A percentile compares a stretch with the other conserved stretches of the same genome.
Evolutionary conservation across 2,797 vertebrate genomes (phyloP).

Genomic region (Cyclopterus lumpus): DNA sequence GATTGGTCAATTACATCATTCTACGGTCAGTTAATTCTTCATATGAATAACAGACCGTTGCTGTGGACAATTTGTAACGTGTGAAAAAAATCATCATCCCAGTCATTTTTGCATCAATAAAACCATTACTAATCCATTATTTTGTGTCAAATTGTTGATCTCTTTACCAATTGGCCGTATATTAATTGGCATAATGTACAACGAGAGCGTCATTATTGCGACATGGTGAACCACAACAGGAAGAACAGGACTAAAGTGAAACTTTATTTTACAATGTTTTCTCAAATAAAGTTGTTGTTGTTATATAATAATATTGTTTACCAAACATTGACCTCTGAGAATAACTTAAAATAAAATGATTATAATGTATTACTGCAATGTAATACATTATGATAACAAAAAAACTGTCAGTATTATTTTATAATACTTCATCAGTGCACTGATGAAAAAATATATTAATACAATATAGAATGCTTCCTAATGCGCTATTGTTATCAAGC

Average conservation of each 20-base stretch:
- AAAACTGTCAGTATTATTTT: no score
- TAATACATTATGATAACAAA: background rate
- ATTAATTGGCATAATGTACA: background rate
- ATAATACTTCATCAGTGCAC: no score
- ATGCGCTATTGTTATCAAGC: no score
- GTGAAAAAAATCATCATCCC: background rate
- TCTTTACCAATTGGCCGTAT: background rate
- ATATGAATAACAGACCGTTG: background rate
- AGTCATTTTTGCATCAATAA: background rate
- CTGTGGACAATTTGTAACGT: background rate
- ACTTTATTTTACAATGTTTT: no score
- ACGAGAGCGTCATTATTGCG: background rate
- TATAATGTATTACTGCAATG: background rate
- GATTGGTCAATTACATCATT: background rate
- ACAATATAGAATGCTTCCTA: background rate
- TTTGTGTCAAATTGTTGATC: background rate
- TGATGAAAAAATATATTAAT: background rate
- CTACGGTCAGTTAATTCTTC: background rate
- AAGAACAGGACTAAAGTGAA: no score
- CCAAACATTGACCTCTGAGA: background rate
- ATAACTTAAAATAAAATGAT: background rate
- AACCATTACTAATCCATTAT: background rate
- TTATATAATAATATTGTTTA: background rate
- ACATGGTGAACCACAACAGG: background rate
- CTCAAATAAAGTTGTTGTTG: no score